Conservation (phyloP, 2,113 vertebrate genomes). For the Lepus americanus region DNA sequence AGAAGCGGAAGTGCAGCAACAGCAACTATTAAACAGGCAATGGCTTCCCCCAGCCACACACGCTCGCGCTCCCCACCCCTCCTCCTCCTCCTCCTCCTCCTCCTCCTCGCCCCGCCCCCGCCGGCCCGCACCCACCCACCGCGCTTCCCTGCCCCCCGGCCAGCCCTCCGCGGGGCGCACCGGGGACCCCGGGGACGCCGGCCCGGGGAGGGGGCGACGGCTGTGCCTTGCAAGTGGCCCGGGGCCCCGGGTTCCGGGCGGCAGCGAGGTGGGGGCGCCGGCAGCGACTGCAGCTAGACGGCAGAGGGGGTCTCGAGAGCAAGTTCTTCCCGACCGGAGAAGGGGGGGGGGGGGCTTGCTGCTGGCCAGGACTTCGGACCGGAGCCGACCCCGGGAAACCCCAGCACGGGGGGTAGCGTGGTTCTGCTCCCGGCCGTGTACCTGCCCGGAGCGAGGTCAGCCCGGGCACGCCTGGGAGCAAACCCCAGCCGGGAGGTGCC, state of each 20-base stretch:
- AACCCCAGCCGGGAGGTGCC: constrained; percentile 30
- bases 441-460: constrained; percentile 55
- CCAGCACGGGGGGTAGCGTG: neutral
- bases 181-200: neutral
- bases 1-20: constrained; percentile 94
- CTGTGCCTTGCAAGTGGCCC: neutral
- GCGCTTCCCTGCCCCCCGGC: constrained; percentile 44
- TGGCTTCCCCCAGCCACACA: constrained; percentile 87
- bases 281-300: neutral
- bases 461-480: neutral
- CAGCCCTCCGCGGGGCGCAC: constrained; percentile 24
- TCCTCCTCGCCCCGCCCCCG: constrained; percentile 54
- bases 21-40: constrained; percentile 89
- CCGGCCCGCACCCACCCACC: constrained; percentile 64
- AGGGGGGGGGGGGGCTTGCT: neutral
- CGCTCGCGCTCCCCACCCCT: constrained; percentile 71
- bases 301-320: neutral
- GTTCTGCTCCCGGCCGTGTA: neutral
- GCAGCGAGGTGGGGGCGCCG: neutral
- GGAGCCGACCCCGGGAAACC: neutral
- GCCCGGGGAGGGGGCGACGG: constrained; percentile 45
- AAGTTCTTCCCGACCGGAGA: constrained; percentile 20
- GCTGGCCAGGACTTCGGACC: constrained; percentile 62
- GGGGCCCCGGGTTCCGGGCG: constrained; percentile 25
- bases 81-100: neutral